Percentiles rank a stretch among this genome's conserved stretches.
Evolutionary conservation across 2,888 invertebrate species (phyloP).

Genomic region (Branchinecta sandiegonensis): DNA sequence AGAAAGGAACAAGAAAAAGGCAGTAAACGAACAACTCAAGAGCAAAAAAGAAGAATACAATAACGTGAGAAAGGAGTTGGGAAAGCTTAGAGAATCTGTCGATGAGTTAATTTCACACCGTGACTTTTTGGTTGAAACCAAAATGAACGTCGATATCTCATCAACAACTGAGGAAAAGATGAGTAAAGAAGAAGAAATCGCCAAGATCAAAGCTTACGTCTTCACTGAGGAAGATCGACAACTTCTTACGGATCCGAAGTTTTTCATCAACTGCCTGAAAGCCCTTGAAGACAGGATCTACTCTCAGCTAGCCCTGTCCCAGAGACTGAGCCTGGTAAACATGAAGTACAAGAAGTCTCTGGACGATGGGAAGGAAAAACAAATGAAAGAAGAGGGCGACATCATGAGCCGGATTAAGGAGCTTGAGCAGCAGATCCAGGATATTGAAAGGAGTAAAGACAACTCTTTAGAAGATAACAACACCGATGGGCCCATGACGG

Average conservation of each 20-base stretch:
- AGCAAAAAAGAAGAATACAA: conserved; percentile 6
- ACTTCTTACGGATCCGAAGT: not conserved
- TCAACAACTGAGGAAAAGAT: conserved; percentile 6
- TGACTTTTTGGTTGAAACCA: conserved; percentile 8
- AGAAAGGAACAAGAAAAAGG: conserved; percentile 2
- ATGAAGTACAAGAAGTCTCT: not conserved
- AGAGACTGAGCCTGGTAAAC: not conserved
- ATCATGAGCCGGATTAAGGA: not conserved
- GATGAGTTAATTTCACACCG: conserved; percentile 10
- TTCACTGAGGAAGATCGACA: conserved; percentile 9
- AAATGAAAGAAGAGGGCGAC: not conserved
- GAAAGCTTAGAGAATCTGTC: conserved; percentile 6
- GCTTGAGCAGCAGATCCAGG: not conserved
- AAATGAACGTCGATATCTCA: not conserved
- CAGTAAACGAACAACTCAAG: conserved; percentile 8
- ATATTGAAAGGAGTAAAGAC: not conserved
- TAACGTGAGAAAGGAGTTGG: not conserved
- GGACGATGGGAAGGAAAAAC: not conserved
- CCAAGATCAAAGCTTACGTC: not conserved
- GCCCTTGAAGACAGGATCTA: conserved; percentile 1
- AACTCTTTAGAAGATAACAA: not conserved
- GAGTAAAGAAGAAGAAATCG: not conserved
- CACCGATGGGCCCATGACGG: not conserved
- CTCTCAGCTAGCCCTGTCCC: not conserved
- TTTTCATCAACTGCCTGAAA: conserved; percentile 3